phyloP scores from a whole-genome alignment of 2,797 vertebrate genomes.

The Gymnodraco acuticeps region DNA sequence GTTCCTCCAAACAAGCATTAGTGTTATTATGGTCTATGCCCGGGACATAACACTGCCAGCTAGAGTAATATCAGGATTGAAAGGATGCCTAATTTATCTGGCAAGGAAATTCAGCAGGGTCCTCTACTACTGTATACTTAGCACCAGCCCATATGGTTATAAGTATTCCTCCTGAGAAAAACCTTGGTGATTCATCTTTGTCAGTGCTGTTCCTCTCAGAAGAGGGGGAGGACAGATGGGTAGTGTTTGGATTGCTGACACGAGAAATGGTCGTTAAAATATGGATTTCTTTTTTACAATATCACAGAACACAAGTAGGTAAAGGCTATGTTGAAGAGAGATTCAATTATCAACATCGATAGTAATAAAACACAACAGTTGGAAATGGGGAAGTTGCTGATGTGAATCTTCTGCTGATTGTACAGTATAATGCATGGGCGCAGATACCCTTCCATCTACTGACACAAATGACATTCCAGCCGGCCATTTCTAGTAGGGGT shows the following conservation, averaged over 20 bases:
- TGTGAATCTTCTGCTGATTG: neutral
- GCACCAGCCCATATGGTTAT: constrained; percentile 11
- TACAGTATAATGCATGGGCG: neutral
- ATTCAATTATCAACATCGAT: neutral
- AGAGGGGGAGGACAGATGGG: neutral
- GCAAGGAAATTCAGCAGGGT: neutral
- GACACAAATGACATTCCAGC: constrained; percentile 8
- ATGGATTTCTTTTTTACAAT: neutral
- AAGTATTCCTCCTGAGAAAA: neutral
- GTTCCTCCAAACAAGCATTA: neutral
- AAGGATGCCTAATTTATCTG: constrained; percentile 2
- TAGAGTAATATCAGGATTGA: constrained; percentile 5
- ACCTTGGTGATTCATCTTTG: constrained; percentile 23
- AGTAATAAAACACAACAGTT: neutral
- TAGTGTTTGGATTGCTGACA: neutral
- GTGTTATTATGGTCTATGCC: neutral
- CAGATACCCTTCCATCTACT: constrained; percentile 12
- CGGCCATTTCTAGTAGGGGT: constrained; percentile 23
- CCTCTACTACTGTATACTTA: neutral
- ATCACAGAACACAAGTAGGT: neutral
- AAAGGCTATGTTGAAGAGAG: neutral
- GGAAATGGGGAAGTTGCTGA: neutral
- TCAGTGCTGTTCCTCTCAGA: constrained; percentile 1
- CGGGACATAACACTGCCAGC: neutral
- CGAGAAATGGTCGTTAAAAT: constrained; percentile 9